Conservation (phyloP, 1,140 invertebrate species). For the Grapholita molesta region DNA sequence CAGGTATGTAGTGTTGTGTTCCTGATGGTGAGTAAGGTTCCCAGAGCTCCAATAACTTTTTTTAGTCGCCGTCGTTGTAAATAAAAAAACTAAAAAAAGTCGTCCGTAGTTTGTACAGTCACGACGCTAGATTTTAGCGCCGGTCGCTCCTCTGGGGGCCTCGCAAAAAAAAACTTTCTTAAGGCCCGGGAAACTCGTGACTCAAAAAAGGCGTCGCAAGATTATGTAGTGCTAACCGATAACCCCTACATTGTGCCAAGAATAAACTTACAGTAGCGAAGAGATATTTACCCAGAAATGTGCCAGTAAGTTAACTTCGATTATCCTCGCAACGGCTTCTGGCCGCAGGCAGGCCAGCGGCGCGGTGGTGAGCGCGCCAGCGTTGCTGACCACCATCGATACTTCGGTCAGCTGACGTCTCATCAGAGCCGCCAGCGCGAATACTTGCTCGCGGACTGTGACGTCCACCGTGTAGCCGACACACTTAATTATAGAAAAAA, state of each 20-base stretch:
- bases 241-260: not conserved
- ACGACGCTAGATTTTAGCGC: no score
- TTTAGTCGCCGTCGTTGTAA: no score
- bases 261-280: not conserved
- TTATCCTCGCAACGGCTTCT: conserved; percentile 79
- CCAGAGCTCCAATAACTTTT: no score
- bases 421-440: conserved; percentile 66
- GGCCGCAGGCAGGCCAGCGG: conserved; percentile 76
- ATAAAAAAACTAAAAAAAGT: no score
- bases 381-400: conserved; percentile 77
- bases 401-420: conserved; percentile 78
- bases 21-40: no score
- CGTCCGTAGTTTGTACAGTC: no score
- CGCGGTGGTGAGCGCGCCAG: conserved; percentile 40
- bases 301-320: conserved; percentile 84
- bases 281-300: conserved; percentile 82
- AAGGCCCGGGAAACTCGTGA: no score
- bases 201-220: no score
- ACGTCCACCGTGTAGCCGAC: conserved; percentile 80
- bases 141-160: no score
- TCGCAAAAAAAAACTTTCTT: no score
- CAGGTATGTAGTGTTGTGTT: no score
- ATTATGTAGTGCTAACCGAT: not conserved
- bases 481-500: no score
- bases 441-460: conserved; percentile 77